Evolutionary conservation across 2,797 vertebrate species (phyloP).

Genomic region (Gymnocypris eckloni): DNA sequence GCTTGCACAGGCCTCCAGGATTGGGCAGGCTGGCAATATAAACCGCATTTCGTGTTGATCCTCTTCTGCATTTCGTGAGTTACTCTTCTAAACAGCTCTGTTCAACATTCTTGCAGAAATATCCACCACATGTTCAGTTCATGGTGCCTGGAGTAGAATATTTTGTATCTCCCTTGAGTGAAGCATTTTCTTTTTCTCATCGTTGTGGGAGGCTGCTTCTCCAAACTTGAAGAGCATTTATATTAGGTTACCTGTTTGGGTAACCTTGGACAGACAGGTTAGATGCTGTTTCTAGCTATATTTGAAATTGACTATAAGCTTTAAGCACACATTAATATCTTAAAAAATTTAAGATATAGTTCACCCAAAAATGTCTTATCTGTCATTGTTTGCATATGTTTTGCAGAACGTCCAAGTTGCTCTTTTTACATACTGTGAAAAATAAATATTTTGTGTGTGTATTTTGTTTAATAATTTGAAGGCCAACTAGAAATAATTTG

Average conservation of each 20-base stretch:
- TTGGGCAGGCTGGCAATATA: constrained; percentile 12
- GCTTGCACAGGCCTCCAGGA: constrained; percentile 15
- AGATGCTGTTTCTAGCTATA: not conserved
- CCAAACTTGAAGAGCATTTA: constrained; percentile 10
- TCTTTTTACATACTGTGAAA: too few relatives aligned
- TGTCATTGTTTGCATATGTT: not conserved
- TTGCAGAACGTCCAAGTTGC: not conserved
- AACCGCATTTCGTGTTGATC: not conserved
- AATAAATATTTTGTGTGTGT: too few relatives aligned
- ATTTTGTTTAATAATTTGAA: not conserved
- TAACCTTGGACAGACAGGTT: not conserved
- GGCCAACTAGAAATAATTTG: too few relatives aligned
- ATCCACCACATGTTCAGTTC: constrained; percentile 24
- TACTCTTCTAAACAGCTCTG: constrained; percentile 18
- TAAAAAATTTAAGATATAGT: not conserved
- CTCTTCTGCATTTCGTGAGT: constrained; percentile 27
- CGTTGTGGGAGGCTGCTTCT: not conserved
- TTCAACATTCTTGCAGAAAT: constrained; percentile 21
- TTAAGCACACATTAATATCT: not conserved
- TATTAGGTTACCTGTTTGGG: not conserved
- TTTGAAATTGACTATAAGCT: not conserved
- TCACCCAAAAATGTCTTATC: not conserved
- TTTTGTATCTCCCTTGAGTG: not conserved
- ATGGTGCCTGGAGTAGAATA: constrained; percentile 17
- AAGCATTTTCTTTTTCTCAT: not conserved